Conservation (phyloP, 1,140 invertebrate species). For the Drosophila elegans region DNA sequence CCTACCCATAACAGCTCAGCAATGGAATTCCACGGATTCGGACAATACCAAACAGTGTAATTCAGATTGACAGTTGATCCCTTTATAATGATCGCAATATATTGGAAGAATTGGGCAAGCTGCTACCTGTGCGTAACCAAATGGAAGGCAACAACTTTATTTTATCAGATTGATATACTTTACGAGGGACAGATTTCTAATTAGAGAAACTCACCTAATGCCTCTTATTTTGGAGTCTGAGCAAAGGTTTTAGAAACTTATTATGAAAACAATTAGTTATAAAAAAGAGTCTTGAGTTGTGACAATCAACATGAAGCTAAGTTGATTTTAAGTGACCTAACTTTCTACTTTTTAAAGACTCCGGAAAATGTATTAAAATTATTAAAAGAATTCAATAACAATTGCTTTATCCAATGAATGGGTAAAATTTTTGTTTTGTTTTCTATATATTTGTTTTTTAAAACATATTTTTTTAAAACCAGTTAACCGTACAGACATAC, state of each 20-base stretch:
- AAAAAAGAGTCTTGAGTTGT: neutral
- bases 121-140: constrained; percentile 44
- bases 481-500: no score
- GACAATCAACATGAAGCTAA: neutral
- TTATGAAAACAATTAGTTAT: no score
- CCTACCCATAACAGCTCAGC: constrained; percentile 40
- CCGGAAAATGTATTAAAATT: no score
- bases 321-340: no score
- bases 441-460: neutral
- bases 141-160: constrained; percentile 29
- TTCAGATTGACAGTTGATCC: constrained; percentile 48
- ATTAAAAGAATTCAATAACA: no score
- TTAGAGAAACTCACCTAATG: constrained; percentile 23
- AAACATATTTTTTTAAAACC: no score
- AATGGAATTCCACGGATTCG: constrained; percentile 41
- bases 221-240: constrained; percentile 1
- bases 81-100: constrained; percentile 42
- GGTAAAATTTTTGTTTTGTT: neutral
- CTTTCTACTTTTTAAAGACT: no score
- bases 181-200: constrained; percentile 23
- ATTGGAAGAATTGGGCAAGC: constrained; percentile 2
- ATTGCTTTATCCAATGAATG: no score
- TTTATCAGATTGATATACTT: constrained; percentile 38
- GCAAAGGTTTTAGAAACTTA: no score
- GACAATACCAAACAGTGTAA: constrained; percentile 33